phyloP scores from a whole-genome alignment of 2,888 invertebrate species.

The Papilio demoleus region DNA sequence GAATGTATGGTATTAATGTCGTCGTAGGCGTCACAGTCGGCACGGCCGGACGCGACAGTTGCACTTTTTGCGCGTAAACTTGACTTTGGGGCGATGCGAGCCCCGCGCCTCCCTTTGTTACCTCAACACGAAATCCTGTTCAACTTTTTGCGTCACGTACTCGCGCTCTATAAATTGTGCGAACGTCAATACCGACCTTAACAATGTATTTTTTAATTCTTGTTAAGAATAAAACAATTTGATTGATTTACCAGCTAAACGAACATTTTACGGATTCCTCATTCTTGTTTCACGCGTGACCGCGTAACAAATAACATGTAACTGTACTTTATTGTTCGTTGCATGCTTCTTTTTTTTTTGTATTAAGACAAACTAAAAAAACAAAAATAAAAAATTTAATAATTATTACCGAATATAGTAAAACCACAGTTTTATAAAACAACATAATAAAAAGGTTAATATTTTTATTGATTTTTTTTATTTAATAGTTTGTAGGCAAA shows the following conservation, averaged over 20 bases:
- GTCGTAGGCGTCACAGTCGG: conserved; percentile 17
- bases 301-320: conserved; percentile 19
- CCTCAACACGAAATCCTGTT: conserved; percentile 69
- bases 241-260: conserved; percentile 61
- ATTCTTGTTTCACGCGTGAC: conserved; percentile 43
- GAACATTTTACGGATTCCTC: conserved; percentile 51
- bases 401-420: no score
- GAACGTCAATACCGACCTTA: conserved; percentile 49
- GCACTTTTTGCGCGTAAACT: conserved; percentile 54
- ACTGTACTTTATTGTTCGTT: background rate
- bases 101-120: conserved; percentile 58
- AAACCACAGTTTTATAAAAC: background rate
- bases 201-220: conserved; percentile 48
- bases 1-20: conserved; percentile 10
- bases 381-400: background rate
- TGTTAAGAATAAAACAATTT: conserved; percentile 52
- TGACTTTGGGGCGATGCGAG: conserved; percentile 53
- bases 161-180: conserved; percentile 43
- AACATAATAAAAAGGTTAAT: background rate
- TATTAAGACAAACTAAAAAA: background rate
- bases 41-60: conserved; percentile 43
- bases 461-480: background rate
- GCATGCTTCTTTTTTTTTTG: background rate
- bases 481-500: background rate
- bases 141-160: conserved; percentile 53